A percentile compares a stretch with the other conserved stretches of the same genome.
Evolutionary conservation across 2,797 vertebrate species (phyloP).

Genomic region (Heteromormyrus szaboi): DNA sequence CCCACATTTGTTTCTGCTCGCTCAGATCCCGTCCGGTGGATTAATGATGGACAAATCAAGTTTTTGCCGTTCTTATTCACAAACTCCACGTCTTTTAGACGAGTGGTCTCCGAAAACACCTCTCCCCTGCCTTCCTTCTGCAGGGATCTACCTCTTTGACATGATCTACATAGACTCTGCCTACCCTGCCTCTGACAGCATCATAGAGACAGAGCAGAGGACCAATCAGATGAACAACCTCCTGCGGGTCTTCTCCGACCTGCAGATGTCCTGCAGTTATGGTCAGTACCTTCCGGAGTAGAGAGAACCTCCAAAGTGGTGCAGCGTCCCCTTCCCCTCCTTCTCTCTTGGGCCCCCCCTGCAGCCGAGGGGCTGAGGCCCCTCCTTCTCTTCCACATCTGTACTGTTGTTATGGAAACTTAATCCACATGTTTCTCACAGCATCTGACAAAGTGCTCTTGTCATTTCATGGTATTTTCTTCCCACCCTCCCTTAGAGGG

Average conservation of each 20-base stretch:
- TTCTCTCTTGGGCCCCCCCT: neutral
- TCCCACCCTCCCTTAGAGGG: neutral
- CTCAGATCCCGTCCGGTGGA: neutral
- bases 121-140: neutral
- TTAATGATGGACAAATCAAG: neutral
- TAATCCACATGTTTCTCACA: neutral
- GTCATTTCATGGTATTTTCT: neutral
- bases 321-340: neutral
- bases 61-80: neutral
- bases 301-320: neutral
- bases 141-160: slow-evolving; percentile 92
- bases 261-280: slow-evolving; percentile 89
- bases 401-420: neutral
- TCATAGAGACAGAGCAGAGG: slow-evolving; percentile 92
- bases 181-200: slow-evolving; percentile 92
- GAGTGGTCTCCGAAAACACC: neutral
- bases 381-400: neutral
- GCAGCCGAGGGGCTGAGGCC: neutral
- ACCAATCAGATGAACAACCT: slow-evolving; percentile 98
- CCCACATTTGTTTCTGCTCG: neutral
- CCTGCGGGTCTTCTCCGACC: slow-evolving; percentile 85
- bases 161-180: slow-evolving; percentile 97
- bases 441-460: neutral
- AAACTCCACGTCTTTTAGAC: neutral
- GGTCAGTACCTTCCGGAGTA: slow-evolving; percentile 58